Base-by-base conservation (phyloP, 2,888 invertebrate species). In the Lasioglossum zephyrum region DNA sequence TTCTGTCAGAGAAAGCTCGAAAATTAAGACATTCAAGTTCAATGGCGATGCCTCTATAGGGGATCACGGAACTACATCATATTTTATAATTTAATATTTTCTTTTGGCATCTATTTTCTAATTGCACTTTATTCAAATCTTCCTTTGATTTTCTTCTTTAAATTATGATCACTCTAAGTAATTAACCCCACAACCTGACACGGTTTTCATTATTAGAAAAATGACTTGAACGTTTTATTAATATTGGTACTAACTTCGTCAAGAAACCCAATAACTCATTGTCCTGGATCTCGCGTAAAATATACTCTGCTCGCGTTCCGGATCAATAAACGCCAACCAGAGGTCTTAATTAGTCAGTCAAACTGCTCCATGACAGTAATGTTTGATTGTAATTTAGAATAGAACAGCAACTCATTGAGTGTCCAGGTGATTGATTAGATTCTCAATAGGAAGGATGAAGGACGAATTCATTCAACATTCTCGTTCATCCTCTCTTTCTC, bases 1-100 rank as follows among this genome's bases (percentile, higher is more conserved):
- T 39, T 36, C 39, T 49, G 36, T 39, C 77, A 39, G 77, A 69
- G 77, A 77, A 77, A 77, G 77, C 69, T 39, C 26, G 36, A 39
- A 69, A 49, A 31, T 39, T n/a, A 77, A 63, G 22, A 9, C 8
- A 36, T 77, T 77, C 49, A 47, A 69, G 47, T 77, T 69, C 66
- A 36, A 13, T 72, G 77, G 18, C 47, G 22, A 49, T 47, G 77
- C 6, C 63, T 44, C 26, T 18, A 31, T 44, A 31, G 39, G 63
- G 26, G 76, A 63, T 26, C 31, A 18, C 63, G 63, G 18, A 26
- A 63, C 16, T 18, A 26, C 4, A 11, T 60, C 11, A 60, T 63
- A 63, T 31, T 63, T 66, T 66, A 66, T 18, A 31, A 18, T 66
- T 66, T 16, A 16, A 18, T 2, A 31, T 66, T 66, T 36, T 31